Evolutionary conservation across 1,140 invertebrate species (phyloP), one percentile per base, ranked within the genome.

Genomic region (Lordiphosa clarofinis): DNA sequence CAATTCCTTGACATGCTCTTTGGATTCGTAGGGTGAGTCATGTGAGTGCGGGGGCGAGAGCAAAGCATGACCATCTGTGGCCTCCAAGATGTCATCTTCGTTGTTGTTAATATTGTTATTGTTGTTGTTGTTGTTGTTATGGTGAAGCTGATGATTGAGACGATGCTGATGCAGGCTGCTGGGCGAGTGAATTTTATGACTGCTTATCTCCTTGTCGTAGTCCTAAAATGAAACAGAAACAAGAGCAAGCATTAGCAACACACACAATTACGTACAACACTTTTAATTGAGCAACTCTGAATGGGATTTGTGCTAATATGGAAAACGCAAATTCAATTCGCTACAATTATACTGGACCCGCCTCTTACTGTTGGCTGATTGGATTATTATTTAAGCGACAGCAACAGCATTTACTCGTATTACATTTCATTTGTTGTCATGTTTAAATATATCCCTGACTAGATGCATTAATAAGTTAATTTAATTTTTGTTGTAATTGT

Each of bases 401-500:
- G 33, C 31, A 33, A 19, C 36, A 12, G 38, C 67, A 76, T 72
- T 76, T 74, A 55, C 61, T 62, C 72, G 66, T 76, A 76, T 81
- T 82, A 81, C 63, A 81, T 81, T 82, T 68, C 67, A 72, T 68
- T 76, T 76, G 63, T 81, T 72, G 60, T 44, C 67, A 69, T 49
- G 65, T 63, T 64, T 64, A 59, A 73, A 81, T 43, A 56, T 56
- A 65, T 68, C 49, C 24, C 39, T 13, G 43, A 37, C 62, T 56
- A 46, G 49, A 48, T 13, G 40, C 60, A 60, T 82, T 84, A 82
- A 84, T 82, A 82, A 84, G 78, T 82, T 82, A 82, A 82, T 82
- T 82, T 84, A 82, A 82, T 82, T 82, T 84, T 52, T 62, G 68
- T 63, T 84, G 78, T 82, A 84, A 84, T 82, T 82, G 78, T 82